These are phyloP conservation scores for Limnephilus lunatus DNA, from an alignment of 2,888 invertebrate species.

Conservation along the genomic window DNA sequence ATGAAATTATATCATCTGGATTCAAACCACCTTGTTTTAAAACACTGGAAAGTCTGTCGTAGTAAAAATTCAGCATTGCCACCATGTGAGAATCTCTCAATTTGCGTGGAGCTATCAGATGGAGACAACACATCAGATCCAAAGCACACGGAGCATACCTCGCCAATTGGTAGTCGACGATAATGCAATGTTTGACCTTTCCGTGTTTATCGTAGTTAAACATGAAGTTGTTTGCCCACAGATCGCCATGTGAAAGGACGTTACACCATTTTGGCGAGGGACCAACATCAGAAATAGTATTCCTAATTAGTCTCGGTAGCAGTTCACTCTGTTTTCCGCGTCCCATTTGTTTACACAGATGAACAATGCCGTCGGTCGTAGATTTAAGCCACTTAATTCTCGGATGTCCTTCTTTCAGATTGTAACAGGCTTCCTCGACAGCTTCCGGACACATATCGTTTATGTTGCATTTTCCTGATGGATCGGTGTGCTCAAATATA, in stretches of 20 bases:
- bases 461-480: constrained; percentile 66
- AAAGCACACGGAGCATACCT: constrained; percentile 82
- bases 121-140: constrained; percentile 79
- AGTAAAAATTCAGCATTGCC: constrained; percentile 78
- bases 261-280: constrained; percentile 72
- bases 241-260: constrained; percentile 79
- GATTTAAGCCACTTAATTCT: constrained; percentile 72
- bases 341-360: constrained; percentile 71
- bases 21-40: constrained; percentile 72
- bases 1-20: constrained; percentile 72
- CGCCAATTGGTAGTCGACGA: constrained; percentile 84
- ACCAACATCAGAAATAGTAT: constrained; percentile 69
- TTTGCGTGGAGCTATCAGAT: constrained; percentile 75
- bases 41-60: constrained; percentile 73
- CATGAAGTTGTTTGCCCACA: constrained; percentile 82
- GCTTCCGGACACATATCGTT: constrained; percentile 67
- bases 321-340: constrained; percentile 65
- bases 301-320: constrained; percentile 69
- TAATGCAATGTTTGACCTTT: constrained; percentile 77
- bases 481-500: constrained; percentile 74
- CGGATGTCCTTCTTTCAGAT: constrained; percentile 69
- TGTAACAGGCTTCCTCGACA: constrained; percentile 68
- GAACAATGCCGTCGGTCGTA: constrained; percentile 71
- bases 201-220: constrained; percentile 73
- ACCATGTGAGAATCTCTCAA: constrained; percentile 74